Evolutionary conservation across 2,113 vertebrate species (phyloP).

Genomic region (Orycteropus afer): DNA sequence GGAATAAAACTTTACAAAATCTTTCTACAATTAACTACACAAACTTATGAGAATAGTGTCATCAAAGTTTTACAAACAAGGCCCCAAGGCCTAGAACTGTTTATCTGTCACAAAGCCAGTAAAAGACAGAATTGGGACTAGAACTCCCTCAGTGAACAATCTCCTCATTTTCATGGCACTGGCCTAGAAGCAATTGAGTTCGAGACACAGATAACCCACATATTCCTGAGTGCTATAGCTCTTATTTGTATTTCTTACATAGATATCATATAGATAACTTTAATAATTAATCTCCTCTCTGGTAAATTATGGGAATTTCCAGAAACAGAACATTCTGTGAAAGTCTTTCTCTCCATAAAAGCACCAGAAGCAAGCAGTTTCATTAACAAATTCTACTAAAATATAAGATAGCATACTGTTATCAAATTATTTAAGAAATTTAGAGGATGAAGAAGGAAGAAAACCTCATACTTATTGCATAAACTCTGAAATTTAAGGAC

Average conservation of each 20-base stretch:
- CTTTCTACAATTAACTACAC: neutral
- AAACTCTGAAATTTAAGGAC: neutral
- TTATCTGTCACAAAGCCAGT: neutral
- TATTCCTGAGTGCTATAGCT: neutral
- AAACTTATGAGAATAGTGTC: neutral
- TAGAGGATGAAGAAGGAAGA: neutral
- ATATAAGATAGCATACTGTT: neutral
- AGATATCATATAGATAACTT: neutral
- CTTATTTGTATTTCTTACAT: neutral
- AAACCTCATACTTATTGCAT: neutral
- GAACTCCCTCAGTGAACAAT: neutral
- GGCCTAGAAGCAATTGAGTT: neutral
- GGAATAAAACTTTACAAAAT: slow-evolving; percentile 25
- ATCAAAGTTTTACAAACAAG: slow-evolving; percentile 24
- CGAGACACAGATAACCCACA: neutral
- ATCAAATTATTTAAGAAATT: neutral
- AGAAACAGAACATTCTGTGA: neutral
- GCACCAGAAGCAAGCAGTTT: neutral
- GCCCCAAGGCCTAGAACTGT: neutral
- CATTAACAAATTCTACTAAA: neutral
- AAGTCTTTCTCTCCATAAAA: neutral
- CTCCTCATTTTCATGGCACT: neutral
- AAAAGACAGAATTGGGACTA: neutral
- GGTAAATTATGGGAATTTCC: neutral
- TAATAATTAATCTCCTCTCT: neutral